These are phyloP conservation scores for Premnoplex brunnescens DNA, from an alignment of 2,797 vertebrate genomes.

Conservation along the genomic window DNA sequence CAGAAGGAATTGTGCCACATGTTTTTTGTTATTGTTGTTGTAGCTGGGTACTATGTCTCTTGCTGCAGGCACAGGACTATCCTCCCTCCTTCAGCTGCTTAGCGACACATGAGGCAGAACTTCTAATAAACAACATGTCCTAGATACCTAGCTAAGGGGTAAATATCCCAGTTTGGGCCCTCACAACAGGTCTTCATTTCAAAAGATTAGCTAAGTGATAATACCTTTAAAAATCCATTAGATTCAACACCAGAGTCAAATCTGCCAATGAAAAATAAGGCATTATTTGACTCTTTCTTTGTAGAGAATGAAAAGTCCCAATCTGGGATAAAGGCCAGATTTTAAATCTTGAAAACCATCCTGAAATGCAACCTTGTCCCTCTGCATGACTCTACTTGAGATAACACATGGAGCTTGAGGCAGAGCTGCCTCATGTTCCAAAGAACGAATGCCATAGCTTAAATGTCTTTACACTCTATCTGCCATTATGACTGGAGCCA, in stretches of 20 bases:
- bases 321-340: not conserved
- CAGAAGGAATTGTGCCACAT: not conserved
- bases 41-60: not conserved
- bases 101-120: not conserved
- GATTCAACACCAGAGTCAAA: not conserved
- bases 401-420: not conserved
- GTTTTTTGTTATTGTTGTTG: not conserved
- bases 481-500: not conserved
- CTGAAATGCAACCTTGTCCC: not conserved
- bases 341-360: not conserved
- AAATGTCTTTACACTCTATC: not conserved
- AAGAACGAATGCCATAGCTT: rapidly evolving
- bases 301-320: not conserved
- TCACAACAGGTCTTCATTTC: not conserved
- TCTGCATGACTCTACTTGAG: not conserved
- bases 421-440: not conserved
- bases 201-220: not conserved
- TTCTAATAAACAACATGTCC: not conserved
- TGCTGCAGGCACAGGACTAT: not conserved
- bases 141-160: not conserved
- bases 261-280: not conserved
- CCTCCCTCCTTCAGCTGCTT: not conserved
- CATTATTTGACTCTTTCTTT: not conserved
- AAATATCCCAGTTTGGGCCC: not conserved
- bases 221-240: not conserved